Evolutionary conservation across 1,140 invertebrate species (phyloP), one percentile per base, ranked within the genome.

Genomic region (Brachionus sp.): DNA sequence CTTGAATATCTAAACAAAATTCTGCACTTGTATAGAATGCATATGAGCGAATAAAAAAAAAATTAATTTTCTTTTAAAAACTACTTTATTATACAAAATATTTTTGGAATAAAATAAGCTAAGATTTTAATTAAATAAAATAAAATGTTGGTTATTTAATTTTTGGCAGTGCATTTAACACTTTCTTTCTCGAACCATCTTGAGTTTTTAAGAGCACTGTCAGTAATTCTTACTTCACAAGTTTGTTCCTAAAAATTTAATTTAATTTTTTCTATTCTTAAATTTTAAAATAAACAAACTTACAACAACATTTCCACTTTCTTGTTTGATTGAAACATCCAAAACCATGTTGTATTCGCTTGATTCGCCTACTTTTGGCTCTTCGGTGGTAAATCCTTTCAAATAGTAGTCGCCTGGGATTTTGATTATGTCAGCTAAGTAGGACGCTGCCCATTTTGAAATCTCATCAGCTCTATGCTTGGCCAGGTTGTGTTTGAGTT

Each of bases 201-300:
- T 46, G 70, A 44, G 33, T 75, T 75, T 16, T 44, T 75, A 44
- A 75, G 42, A 75, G 70, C 70, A 75, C 70, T 75, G 39, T 75
- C 70, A 13, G 70, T 75, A 29, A 75, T 35, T 75, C 25, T 46
- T 23, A 44, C 37, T 29, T 75, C 70, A 46, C 70, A 75, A n/a
- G 16, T 46, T 75, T 75, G 37, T 29, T 75, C 37, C 70, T 75
- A 46, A 9, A 25, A 5, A 46, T 25, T 50, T 39, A 66, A 66
- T 29, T 29, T 9, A 29, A 66, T 5, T 57, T 57, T 12, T 12
- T 66, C 12, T n/a, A n/a, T 2, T 29, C 29, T 29, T 29, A 29
- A 29, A 29, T 29, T 29, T 29, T 1, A 29, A 29, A 29, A 29
- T 46, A 4, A 3, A 29, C 12, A 46, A 44, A 50, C 37, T 75